Conservation (phyloP, 2,113 vertebrate genomes). For the Urocynchramus pylzowi region DNA sequence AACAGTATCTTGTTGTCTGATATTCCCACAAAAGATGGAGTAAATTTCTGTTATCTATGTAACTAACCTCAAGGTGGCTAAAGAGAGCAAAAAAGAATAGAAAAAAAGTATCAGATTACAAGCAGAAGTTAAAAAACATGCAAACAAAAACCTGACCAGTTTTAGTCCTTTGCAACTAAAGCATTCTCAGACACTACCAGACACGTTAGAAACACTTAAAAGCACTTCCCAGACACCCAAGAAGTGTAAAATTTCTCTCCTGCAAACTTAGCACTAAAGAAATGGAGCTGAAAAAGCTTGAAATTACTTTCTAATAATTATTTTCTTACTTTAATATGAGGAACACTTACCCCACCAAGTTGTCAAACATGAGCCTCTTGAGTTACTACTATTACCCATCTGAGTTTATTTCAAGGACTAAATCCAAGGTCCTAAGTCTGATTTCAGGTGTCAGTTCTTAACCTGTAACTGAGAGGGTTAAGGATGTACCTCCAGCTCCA, state of each 20-base stretch:
- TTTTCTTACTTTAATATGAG: background rate
- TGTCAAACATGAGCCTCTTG: background rate
- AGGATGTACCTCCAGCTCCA: background rate
- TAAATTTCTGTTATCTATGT: background rate
- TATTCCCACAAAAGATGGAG: background rate
- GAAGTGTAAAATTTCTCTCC: background rate
- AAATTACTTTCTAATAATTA: background rate
- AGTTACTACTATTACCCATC: background rate
- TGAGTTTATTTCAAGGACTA: background rate
- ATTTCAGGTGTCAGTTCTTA: background rate
- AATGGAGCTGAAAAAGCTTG: background rate
- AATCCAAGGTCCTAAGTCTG: background rate
- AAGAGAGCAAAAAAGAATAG: background rate
- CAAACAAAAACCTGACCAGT: background rate
- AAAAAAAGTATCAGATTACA: background rate
- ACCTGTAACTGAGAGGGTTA: background rate
- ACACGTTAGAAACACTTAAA: background rate
- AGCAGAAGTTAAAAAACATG: background rate
- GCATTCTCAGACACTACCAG: background rate
- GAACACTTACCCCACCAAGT: background rate
- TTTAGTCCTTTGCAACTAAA: background rate
- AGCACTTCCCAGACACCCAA: background rate
- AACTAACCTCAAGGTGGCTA: background rate
- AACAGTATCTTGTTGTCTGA: background rate
- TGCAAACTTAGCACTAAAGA: background rate